Percentiles rank a stretch among this genome's conserved stretches.
Conservation (phyloP, 2,113 vertebrate genomes). For the Archilochus colubris region DNA sequence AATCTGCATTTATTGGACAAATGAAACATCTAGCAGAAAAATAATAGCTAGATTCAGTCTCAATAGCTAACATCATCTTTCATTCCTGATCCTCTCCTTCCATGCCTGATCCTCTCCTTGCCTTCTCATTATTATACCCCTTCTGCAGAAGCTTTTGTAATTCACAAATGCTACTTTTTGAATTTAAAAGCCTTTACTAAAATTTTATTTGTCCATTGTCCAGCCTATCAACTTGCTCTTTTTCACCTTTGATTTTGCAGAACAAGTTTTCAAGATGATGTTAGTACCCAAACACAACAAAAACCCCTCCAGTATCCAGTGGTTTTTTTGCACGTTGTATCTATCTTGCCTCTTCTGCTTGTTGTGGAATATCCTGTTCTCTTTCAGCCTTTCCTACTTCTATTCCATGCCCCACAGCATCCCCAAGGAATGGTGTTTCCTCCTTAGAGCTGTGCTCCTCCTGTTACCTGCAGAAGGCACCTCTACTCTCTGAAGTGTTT, state of each 20-base stretch:
- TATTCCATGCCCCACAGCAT: background rate
- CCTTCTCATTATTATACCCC: background rate
- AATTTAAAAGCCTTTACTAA: background rate
- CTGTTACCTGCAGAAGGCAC: background rate
- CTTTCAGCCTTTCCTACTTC: background rate
- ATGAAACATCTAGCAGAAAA: background rate
- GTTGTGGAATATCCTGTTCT: background rate
- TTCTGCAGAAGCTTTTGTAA: background rate
- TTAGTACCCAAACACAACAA: background rate
- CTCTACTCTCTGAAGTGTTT: background rate
- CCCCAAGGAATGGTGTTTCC: background rate
- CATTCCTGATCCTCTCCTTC: background rate
- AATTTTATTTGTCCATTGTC: background rate
- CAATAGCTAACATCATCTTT: background rate
- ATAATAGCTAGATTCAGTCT: background rate
- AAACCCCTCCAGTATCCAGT: background rate
- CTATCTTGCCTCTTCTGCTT: background rate
- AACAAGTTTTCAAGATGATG: background rate
- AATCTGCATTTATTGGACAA: background rate
- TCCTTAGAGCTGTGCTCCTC: background rate
- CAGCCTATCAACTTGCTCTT: background rate
- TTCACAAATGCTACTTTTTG: background rate
- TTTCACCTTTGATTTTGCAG: background rate
- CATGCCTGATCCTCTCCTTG: background rate
- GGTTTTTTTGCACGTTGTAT: background rate